Base-by-base conservation (phyloP, 2,888 invertebrate genomes). In the Drosophila yooni region DNA sequence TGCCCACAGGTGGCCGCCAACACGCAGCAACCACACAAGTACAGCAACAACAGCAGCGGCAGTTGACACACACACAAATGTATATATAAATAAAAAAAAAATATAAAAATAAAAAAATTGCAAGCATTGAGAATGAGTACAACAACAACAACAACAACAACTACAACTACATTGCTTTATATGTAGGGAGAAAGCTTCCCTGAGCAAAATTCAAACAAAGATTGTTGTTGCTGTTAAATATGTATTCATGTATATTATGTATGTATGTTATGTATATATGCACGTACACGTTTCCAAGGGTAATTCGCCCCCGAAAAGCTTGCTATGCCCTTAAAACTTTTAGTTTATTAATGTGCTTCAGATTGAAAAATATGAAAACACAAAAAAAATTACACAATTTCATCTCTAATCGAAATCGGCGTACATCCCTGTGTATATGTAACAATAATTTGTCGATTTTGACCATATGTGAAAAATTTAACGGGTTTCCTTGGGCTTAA, bases 1-100 rank as follows among this genome's bases (percentile, higher is more conserved):
- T 76, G 79, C 78, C 78, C 79, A 79, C 78, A 79, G 79, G 65
- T 69, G 79, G 76, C 76, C 76, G 73, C 72, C 78, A 79, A 78
- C 79, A 79, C 78, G 58, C 74, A 60, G 43, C 65, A 62, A 54
- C 69, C 64, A 72, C 48, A 54, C 67, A 48, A 29, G 54, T 62
- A 27, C 56, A 40, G 18, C 50, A 67, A 53, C 36, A 56, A 43
- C 56, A 59, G 21, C 43, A 65, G 36, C 43, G 33, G 31, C 52
- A 27, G 13, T 38, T 52, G 68, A 29, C 67, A 69, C 34, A 69
- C 51, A 52, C 40, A 52, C 65, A 57, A 27, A 29, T 6, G 3
- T 13, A 29, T 7, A 27, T 7, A 29, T n/a, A 52, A 36, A 21
- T 21, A 21, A 21, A 21, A 21, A 21, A 21, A 21, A 33, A 2